A percentile compares a stretch with the other conserved stretches of the same genome.
Evolutionary conservation across 53 echinoderm and acorn worm species (phyloP).

Genomic region (Henricia sp.): DNA sequence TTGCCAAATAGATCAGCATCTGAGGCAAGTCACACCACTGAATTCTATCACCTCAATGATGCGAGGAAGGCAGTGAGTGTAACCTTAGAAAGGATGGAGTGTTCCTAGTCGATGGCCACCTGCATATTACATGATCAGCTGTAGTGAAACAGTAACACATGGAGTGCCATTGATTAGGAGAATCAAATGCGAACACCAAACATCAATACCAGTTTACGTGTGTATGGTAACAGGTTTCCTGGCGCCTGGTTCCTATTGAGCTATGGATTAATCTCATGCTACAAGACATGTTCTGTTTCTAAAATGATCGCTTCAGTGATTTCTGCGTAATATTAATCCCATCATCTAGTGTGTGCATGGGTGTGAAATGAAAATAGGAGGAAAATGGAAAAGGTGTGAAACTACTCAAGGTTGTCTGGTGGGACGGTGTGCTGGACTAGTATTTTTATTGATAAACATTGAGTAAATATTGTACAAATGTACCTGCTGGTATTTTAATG

Average conservation of each 20-base stretch:
- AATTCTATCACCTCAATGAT: too few species aligned
- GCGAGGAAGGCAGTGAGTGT: background rate
- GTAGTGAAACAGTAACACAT: slow-evolving; percentile 27
- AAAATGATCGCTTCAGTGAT: background rate
- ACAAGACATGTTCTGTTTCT: background rate
- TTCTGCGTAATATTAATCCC: slow-evolving; percentile 1
- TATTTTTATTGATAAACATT: slow-evolving; percentile 15
- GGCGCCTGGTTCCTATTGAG: slow-evolving; percentile 45
- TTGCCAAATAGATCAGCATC: too few species aligned
- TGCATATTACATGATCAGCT: background rate
- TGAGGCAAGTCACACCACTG: too few species aligned
- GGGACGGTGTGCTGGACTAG: too few species aligned
- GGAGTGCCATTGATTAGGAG: slow-evolving; percentile 43
- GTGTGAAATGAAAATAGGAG: slow-evolving; percentile 5
- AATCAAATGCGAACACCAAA: slow-evolving; percentile 18
- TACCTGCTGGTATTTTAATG: too few species aligned
- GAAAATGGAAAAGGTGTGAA: slow-evolving; percentile 6
- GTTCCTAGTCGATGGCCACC: background rate
- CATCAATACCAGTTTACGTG: slow-evolving; percentile 50
- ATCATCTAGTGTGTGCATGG: background rate
- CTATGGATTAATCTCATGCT: background rate
- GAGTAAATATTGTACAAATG: too few species aligned
- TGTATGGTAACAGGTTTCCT: slow-evolving; percentile 24
- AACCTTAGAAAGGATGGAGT: background rate
- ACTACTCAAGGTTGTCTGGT: slow-evolving; percentile 26